Evolutionary conservation across 2,113 vertebrate species (phyloP), one percentile per base, ranked within the genome.

Genomic region (Rhea americana): DNA sequence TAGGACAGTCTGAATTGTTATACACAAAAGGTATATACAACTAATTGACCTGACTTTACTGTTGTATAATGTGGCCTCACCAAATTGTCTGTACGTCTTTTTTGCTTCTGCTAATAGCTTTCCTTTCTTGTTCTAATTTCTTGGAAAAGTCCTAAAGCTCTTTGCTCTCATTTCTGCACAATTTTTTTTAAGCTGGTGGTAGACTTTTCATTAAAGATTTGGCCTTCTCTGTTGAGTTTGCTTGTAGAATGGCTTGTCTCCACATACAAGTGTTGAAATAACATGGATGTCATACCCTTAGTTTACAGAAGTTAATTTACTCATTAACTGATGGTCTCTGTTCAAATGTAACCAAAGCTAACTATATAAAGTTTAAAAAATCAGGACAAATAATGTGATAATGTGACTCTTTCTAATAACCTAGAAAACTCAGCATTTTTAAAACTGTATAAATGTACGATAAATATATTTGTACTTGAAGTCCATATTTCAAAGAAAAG

Each of bases 301-400:
- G 73, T 76, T 88, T 79, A 30, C 18, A 62, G 39, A 59, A 56
- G 58, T 79, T 84, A 13, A n/a, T 88, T 81, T 87, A 21, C n/a
- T 75, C 35, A 11, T 87, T 90, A 82, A 87, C 51, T 67, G 66
- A 62, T 55, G 13, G 26, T 90, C n/a, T 87, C 77, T 85, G 39
- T 80, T 91, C 39, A 85, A 14, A 82, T 80, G 32, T 59, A 87
- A 85, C 91, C 92, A 91, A 96, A 96, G 73, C 55, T 70, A 67
- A 66, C 53, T 70, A 68, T 51, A 35, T 43, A 22, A 67, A 45
- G 43, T 59, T 43, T 72, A 53, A 58, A 55, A 61, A 77, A 30
- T 56, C 48, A 21, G 35, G 32, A 62, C 5, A 81, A 55, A 50
- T 86, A 22, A 79, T n/a, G 8, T 47, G 47, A 50, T 86, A 22